Evolutionary conservation across 2,113 vertebrate species (phyloP).

Genomic region (Globicephala melas): DNA sequence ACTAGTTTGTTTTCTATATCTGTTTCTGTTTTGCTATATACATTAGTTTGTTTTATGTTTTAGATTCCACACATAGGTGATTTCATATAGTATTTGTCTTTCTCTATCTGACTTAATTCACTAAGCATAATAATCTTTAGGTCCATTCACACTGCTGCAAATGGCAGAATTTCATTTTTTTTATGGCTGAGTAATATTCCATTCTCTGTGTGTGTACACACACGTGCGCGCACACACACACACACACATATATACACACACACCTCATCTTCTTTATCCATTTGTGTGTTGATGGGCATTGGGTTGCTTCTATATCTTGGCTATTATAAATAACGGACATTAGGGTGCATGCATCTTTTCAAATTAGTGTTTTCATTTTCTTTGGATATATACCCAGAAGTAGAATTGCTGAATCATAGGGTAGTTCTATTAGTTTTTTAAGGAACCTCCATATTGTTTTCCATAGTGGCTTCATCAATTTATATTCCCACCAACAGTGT

Average conservation of each 20-base stretch:
- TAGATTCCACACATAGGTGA: neutral
- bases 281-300: neutral
- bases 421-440: neutral
- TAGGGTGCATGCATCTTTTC: neutral
- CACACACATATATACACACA: rapidly evolving
- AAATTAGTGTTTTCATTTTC: neutral
- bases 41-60: neutral
- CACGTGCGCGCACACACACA: rapidly evolving
- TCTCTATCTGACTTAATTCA: neutral
- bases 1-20: neutral
- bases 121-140: neutral
- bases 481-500: neutral
- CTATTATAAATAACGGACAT: neutral
- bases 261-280: too few relatives aligned
- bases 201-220: neutral
- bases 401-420: neutral
- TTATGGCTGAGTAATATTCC: neutral
- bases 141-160: neutral
- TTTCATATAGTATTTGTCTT: neutral
- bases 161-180: neutral
- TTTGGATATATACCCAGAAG: neutral
- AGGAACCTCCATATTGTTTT: neutral
- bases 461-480: neutral
- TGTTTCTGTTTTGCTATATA: neutral
- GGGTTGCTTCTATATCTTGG: neutral